phyloP scores from a whole-genome alignment of 2,888 invertebrate genomes.

The Himalopsyche anomala region DNA sequence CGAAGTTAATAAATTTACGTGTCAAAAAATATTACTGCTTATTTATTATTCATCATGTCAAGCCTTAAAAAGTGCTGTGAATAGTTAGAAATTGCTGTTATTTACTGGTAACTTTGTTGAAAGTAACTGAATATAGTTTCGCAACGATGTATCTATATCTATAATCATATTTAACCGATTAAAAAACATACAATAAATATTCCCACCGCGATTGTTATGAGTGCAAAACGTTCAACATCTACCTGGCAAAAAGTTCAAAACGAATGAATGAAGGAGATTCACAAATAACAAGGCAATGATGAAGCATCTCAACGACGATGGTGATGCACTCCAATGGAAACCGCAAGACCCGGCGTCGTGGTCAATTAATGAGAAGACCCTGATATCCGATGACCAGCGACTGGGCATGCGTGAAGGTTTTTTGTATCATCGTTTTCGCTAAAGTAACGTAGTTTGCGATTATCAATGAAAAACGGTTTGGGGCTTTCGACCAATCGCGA shows the following conservation, averaged over 20 bases:
- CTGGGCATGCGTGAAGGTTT: slow-evolving; percentile 20
- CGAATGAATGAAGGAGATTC: background rate
- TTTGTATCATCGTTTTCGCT: slow-evolving; percentile 2
- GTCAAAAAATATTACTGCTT: too few relatives aligned
- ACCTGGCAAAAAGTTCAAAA: background rate
- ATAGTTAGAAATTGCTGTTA: too few relatives aligned
- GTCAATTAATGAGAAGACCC: slow-evolving; percentile 28
- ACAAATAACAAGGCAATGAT: background rate
- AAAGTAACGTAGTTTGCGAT: background rate
- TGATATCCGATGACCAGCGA: slow-evolving; percentile 11
- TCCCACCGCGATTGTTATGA: too few relatives aligned
- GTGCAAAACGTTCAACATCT: too few relatives aligned
- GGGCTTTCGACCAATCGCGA: background rate
- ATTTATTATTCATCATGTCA: too few relatives aligned
- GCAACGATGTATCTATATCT: too few relatives aligned
- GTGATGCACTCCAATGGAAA: background rate
- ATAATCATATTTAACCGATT: too few relatives aligned
- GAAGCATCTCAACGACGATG: background rate
- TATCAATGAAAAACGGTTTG: slow-evolving; percentile 28
- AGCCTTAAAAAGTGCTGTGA: too few relatives aligned
- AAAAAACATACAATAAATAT: too few relatives aligned
- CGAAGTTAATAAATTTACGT: too few relatives aligned
- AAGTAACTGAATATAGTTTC: too few relatives aligned
- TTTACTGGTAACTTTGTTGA: too few relatives aligned
- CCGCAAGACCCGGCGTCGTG: slow-evolving; percentile 26